These are phyloP conservation scores for Porphyrio hochstetteri DNA, from an alignment of 2,113 vertebrate species.

Conservation along the genomic window DNA sequence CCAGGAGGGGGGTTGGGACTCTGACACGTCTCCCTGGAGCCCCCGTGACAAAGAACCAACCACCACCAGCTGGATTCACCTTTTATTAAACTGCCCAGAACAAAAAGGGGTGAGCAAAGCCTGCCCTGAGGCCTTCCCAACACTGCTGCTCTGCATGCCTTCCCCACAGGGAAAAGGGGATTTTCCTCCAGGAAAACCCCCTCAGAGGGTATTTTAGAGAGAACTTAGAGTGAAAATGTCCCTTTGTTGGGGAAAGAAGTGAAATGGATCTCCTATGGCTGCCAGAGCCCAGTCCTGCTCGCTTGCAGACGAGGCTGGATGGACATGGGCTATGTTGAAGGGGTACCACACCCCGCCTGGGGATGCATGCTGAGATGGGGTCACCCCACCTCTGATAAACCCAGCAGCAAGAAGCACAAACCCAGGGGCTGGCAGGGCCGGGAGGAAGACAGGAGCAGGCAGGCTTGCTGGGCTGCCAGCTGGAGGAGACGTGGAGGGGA, in stretches of 20 bases:
- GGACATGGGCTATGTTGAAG: accelerated
- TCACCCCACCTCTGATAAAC: neutral
- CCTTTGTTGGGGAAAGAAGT: neutral
- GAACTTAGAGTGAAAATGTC: neutral
- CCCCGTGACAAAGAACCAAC: neutral
- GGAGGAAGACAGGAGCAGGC: neutral
- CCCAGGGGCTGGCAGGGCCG: neutral
- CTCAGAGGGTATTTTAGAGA: neutral
- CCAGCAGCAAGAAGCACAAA: neutral
- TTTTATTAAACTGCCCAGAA: constrained; percentile 54
- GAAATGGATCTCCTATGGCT: neutral
- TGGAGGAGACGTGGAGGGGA: neutral
- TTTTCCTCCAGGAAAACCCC: neutral
- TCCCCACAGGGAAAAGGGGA: neutral
- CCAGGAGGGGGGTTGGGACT: neutral
- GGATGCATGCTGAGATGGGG: accelerated
- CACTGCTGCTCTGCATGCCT: neutral
- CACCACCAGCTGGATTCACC: constrained; percentile 3
- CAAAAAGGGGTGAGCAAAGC: constrained; percentile 10
- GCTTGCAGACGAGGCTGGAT: neutral
- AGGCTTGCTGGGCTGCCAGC: neutral
- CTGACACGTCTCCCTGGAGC: neutral
- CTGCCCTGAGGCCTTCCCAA: neutral
- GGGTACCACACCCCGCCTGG: accelerated
- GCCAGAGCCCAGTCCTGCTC: neutral